Evolutionary conservation across 1,140 invertebrate species (phyloP).

Genomic region (Acyrthosiphon pisum): DNA sequence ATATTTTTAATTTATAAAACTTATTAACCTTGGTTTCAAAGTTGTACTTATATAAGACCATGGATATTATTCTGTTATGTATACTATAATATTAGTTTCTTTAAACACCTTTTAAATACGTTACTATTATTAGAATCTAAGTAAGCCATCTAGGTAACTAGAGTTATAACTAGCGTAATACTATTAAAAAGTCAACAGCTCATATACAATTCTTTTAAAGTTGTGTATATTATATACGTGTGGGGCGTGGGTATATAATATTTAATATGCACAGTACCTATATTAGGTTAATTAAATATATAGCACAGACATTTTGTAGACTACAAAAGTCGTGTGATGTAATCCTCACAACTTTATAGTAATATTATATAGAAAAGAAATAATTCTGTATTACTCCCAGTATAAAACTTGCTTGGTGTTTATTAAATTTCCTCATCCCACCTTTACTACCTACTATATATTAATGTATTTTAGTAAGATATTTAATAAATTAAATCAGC

Average conservation of each 20-base stretch:
- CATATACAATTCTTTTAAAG: background rate
- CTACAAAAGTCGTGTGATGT: background rate
- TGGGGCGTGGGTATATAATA: background rate
- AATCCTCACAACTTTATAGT: background rate
- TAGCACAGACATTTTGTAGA: background rate
- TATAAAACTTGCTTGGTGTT: background rate
- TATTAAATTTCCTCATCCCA: background rate
- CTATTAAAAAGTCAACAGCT: background rate
- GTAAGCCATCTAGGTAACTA: background rate
- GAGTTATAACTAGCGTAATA: background rate
- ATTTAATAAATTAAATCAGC: background rate
- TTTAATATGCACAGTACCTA: background rate
- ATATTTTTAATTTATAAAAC: background rate
- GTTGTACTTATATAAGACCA: too few relatives aligned
- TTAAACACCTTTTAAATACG: background rate
- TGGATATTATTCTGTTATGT: background rate
- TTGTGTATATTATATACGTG: background rate
- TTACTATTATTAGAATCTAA: conserved; percentile 1
- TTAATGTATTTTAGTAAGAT: background rate
- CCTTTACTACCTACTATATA: background rate
- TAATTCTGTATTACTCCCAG: background rate
- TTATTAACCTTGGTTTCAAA: background rate
- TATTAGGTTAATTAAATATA: background rate
- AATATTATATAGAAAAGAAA: background rate
- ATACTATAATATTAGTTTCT: background rate